Evolutionary conservation across 2,797 vertebrate species (phyloP).

Genomic region (Falco novaeseelandiae): DNA sequence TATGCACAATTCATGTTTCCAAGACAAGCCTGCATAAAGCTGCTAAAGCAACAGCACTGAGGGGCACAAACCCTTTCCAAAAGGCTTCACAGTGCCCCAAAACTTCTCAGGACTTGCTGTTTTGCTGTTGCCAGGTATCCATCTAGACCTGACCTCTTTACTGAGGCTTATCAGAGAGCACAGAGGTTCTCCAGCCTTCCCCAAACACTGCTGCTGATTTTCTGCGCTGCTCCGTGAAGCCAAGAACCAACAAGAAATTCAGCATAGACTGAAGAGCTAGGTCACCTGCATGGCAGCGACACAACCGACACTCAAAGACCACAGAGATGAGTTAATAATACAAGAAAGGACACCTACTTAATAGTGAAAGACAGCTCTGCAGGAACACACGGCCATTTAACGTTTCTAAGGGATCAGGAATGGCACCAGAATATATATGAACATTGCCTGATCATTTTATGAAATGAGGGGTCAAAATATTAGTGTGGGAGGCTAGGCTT

Average conservation of each 20-base stretch:
- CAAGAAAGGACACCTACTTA: neutral
- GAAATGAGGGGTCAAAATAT: neutral
- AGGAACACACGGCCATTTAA: neutral
- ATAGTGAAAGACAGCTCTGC: neutral
- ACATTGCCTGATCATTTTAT: neutral
- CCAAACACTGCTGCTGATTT: neutral
- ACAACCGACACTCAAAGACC: neutral
- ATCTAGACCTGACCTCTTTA: neutral
- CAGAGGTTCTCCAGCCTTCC: neutral
- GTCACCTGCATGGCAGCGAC: neutral
- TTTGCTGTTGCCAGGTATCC: neutral
- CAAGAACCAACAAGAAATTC: neutral
- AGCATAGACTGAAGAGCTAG: neutral
- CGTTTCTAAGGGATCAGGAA: neutral
- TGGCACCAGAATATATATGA: neutral
- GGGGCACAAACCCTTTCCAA: neutral
- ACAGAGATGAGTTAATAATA: neutral
- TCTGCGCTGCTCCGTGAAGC: neutral
- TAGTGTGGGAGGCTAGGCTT: neutral
- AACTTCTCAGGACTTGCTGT: neutral
- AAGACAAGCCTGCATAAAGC: neutral
- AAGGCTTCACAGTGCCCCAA: neutral
- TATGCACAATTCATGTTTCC: accelerated
- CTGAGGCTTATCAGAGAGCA: neutral
- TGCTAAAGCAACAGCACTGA: neutral